Conservation (phyloP, 1,140 invertebrate genomes). For the Heliconius melpomene region DNA sequence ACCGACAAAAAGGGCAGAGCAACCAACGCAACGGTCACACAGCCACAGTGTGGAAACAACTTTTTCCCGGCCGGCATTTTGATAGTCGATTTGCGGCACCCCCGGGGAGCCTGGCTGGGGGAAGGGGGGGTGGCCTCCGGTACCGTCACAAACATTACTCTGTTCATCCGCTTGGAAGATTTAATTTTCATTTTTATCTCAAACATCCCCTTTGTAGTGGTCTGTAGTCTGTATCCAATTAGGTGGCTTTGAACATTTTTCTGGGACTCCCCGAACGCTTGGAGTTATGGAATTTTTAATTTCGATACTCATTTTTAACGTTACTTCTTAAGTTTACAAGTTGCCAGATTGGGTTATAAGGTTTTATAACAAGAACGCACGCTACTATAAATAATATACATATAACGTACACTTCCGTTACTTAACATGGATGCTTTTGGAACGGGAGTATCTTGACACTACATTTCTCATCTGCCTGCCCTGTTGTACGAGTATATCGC, state of each 20-base stretch:
- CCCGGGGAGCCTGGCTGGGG: constrained; percentile 38
- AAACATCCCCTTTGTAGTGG: constrained; percentile 80
- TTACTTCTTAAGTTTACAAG: constrained; percentile 16
- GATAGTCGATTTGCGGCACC: constrained; percentile 77
- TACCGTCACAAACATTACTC: constrained; percentile 80
- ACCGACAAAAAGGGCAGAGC: constrained; percentile 54
- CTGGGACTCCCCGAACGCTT: constrained; percentile 55
- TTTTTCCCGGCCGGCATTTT: constrained; percentile 72
- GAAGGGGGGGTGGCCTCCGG: constrained; percentile 51
- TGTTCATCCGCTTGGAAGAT: constrained; percentile 78
- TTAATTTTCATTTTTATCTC: constrained; percentile 82
- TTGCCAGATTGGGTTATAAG: background rate
- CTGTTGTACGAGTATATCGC: too few relatives aligned
- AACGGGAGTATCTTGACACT: too few relatives aligned
- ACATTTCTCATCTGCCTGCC: too few relatives aligned
- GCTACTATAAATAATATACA: background rate
- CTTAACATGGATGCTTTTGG: too few relatives aligned
- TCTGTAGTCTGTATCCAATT: constrained; percentile 79
- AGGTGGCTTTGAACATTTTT: constrained; percentile 77
- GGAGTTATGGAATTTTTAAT: constrained; percentile 79
- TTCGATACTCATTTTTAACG: constrained; percentile 48
- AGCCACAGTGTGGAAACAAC: constrained; percentile 63
- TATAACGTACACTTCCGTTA: too few relatives aligned
- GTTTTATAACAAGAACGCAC: background rate
- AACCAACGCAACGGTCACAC: constrained; percentile 68